Evolutionary conservation across 2,888 invertebrate genomes (phyloP).

Genomic region (Rambutsinella grinnellia): DNA sequence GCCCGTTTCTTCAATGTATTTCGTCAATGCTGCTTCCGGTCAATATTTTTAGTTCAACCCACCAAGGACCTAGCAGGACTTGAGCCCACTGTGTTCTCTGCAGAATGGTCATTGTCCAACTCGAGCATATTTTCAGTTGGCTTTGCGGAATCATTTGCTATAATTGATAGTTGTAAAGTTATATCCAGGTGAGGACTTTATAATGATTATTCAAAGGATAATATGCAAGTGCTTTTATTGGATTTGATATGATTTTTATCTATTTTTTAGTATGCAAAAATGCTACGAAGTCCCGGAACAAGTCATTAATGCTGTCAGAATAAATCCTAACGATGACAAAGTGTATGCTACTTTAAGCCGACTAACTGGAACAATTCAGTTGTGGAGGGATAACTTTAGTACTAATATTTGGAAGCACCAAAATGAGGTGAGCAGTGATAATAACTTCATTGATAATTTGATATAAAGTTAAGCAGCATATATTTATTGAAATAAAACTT

Average conservation of each 20-base stretch:
- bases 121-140: constrained; percentile 22
- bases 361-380: constrained; percentile 31
- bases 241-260: not conserved
- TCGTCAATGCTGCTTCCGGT: constrained; percentile 30
- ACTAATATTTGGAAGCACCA: constrained; percentile 35
- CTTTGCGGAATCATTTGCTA: constrained; percentile 31
- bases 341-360: constrained; percentile 32
- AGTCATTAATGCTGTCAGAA: constrained; percentile 18
- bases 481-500: not conserved
- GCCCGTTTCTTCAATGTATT: constrained; percentile 35
- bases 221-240: not conserved
- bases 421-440: constrained; percentile 19
- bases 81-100: constrained; percentile 29
- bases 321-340: constrained; percentile 34
- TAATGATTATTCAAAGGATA: not conserved
- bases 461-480: not conserved
- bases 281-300: constrained; percentile 30
- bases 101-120: constrained; percentile 34
- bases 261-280: constrained; percentile 26
- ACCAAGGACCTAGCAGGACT: too few relatives aligned
- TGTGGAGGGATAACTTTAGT: constrained; percentile 43
- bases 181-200: constrained; percentile 33
- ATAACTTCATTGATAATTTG: not conserved
- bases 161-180: constrained; percentile 26
- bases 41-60: constrained; percentile 15